These are phyloP conservation scores for Cryptoblepharus egeriae DNA, from an alignment of 2,797 vertebrate genomes.

Conservation along the genomic window DNA sequence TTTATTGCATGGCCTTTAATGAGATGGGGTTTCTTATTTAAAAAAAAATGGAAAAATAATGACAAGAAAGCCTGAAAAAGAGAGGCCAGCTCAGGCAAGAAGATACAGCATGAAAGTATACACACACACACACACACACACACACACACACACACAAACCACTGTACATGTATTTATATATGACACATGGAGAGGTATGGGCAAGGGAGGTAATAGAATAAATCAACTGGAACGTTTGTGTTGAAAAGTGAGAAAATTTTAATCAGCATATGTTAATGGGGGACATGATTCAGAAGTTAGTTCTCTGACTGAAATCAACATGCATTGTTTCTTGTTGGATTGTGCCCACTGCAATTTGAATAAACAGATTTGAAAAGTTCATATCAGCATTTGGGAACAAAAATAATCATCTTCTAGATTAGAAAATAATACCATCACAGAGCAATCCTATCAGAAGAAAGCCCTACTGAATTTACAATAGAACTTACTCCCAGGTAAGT, in stretches of 20 bases:
- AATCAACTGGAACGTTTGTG: no score
- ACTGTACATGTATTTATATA: no score
- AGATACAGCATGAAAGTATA: constrained; percentile 45
- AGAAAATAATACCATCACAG: not conserved
- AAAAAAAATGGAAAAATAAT: constrained; percentile 28
- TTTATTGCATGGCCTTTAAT: constrained; percentile 76
- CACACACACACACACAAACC: no score
- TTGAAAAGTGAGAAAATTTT: not conserved
- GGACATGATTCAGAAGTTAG: no score
- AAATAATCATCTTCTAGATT: not conserved
- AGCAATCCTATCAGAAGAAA: no score
- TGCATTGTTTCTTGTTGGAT: not conserved
- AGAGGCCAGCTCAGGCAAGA: constrained; percentile 59
- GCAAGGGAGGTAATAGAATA: not conserved
- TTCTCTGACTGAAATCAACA: not conserved
- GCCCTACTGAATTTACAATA: no score
- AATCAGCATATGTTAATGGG: not conserved
- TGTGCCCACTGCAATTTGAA: not conserved
- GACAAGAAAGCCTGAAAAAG: constrained; percentile 53
- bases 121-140: no score
- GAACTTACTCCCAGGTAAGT: no score
- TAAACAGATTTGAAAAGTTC: not conserved
- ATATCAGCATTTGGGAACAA: not conserved
- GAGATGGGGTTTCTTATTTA: constrained; percentile 64
- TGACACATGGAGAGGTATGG: no score